phyloP scores from a whole-genome alignment of 2,888 invertebrate genomes.

The Chrysolina oricalcia region DNA sequence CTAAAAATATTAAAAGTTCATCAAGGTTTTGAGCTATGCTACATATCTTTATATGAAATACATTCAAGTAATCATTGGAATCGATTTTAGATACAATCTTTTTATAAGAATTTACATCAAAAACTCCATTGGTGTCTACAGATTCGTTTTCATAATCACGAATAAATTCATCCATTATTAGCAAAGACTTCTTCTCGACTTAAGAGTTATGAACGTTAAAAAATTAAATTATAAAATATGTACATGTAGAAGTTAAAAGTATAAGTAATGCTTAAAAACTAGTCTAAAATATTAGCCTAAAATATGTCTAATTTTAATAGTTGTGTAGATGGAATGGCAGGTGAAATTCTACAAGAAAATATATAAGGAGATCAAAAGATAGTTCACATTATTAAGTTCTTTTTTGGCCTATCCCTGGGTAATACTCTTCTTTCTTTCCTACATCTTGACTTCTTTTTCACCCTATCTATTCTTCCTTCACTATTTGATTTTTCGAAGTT shows the following conservation, averaged over 20 bases:
- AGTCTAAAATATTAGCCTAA: too few relatives aligned
- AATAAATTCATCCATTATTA: neutral
- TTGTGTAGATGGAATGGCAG: neutral
- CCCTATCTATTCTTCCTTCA: too few relatives aligned
- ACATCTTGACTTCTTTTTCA: too few relatives aligned
- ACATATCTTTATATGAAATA: conserved; percentile 17
- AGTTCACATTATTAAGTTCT: conserved; percentile 16
- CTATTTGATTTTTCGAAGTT: too few relatives aligned
- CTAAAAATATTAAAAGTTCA: conserved; percentile 20
- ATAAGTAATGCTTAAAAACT: too few relatives aligned
- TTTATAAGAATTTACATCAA: conserved; percentile 12
- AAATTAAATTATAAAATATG: neutral
- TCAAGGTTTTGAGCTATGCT: conserved; percentile 22
- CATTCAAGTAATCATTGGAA: conserved; percentile 13
- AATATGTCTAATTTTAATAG: neutral
- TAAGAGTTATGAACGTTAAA: too few relatives aligned
- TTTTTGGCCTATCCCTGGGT: neutral
- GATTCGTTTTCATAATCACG: conserved; percentile 14
- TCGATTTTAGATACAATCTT: conserved; percentile 19
- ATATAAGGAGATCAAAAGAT: neutral
- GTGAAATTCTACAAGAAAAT: neutral
- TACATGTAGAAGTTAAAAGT: neutral
- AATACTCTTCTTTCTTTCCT: neutral
- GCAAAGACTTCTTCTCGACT: neutral
- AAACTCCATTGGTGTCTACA: conserved; percentile 16